Evolutionary conservation across 1,140 invertebrate genomes (phyloP), one percentile per base, ranked within the genome.

Genomic region (Bemisia tabaci): DNA sequence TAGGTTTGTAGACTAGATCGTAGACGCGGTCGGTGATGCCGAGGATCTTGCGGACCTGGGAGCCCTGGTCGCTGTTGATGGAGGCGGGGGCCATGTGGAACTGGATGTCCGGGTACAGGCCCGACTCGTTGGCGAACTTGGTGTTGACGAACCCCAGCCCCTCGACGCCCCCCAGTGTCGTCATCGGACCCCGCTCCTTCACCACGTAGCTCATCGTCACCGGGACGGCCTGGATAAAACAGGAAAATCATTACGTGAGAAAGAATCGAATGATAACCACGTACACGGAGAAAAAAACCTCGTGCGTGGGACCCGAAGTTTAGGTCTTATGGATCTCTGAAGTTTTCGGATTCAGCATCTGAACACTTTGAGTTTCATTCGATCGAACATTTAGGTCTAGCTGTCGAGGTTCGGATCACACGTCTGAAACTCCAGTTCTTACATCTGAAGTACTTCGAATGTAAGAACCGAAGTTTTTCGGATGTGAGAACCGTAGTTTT

Each of bases 31-130:
- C 89, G n/a, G 86, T 91, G 1, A 94, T 73, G 0, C 91, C 91
- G n/a, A 91, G 74, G 22, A 90, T 85, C 76, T 89, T 90, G 68
- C 85, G 82, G 0, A 91, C 86, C 68, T 87, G 81, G 12, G 84
- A 79, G 0, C 69, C 69, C 1, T 65, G 69, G 72, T 91, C 89
- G 0, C 91, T 92, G 67, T 88, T 87, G 1, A 92, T 87, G 1
- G 88, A 89, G 0, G 90, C 90, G 0, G 91, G 89, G 1, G 89
- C 89, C 86, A 94, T 90, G 68, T 93, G 90, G 65, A 92, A 89
- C 69, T 94, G 89, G 65, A 93, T 85, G 71, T 94, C 91, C 0
- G 91, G 91, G 80, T 85, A 90, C 64, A 85, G 80, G 0, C 83
- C 82, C 1, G 84, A 84, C 60, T 77, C 73, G 73, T 91, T 92